A percentile compares a stretch with the other conserved stretches of the same genome.
Conservation (phyloP, 1,140 invertebrate species). For the Calephelis virginiensis region DNA sequence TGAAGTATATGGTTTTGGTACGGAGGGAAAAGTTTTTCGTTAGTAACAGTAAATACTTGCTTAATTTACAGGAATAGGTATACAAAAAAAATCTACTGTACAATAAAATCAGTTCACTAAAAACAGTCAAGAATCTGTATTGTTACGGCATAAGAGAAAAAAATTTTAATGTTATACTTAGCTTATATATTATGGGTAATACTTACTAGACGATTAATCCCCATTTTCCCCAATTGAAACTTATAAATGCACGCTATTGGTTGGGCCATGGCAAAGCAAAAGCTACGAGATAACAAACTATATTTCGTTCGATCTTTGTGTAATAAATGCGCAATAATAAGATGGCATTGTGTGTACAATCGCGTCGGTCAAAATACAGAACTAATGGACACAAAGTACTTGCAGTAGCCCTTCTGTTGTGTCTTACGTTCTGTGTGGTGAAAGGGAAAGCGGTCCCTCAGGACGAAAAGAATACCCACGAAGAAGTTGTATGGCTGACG, state of each 20-base stretch:
- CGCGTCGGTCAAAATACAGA: background rate
- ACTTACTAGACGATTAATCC: background rate
- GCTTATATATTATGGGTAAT: too few relatives aligned
- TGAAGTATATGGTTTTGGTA: too few relatives aligned
- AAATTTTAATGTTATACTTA: too few relatives aligned
- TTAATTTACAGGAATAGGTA: too few relatives aligned
- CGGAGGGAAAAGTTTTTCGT: too few relatives aligned
- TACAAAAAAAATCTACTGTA: too few relatives aligned
- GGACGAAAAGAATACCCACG: background rate
- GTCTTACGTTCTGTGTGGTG: background rate
- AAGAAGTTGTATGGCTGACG: background rate
- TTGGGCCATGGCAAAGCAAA: background rate
- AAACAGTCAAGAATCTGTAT: too few relatives aligned
- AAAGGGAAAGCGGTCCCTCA: background rate
- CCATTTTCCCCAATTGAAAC: constrained; percentile 9
- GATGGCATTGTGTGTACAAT: background rate
- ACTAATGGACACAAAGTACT: background rate
- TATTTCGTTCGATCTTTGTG: constrained; percentile 1
- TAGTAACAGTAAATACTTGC: too few relatives aligned
- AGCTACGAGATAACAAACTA: constrained; percentile 15
- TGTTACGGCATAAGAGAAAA: too few relatives aligned
- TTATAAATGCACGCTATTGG: constrained; percentile 3
- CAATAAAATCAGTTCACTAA: too few relatives aligned
- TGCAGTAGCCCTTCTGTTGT: constrained; percentile 2
- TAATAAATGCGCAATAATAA: background rate